Base-by-base conservation (phyloP, 1,140 invertebrate species). In the Odontomachus brunneus region DNA sequence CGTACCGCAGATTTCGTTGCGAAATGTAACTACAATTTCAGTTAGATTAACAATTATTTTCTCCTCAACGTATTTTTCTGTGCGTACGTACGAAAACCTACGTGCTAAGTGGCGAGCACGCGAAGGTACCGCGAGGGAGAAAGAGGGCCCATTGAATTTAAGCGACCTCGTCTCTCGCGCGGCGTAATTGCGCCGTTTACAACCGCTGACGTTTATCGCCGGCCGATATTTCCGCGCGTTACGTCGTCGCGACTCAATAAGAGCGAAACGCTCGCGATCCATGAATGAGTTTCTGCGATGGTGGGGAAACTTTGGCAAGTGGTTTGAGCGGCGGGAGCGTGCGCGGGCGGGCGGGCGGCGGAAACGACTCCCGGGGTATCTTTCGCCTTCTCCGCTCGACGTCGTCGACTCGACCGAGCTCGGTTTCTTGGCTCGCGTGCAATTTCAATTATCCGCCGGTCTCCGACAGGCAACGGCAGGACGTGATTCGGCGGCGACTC, bases 271-370 rank as follows among this genome's bases (percentile, higher is more conserved):
- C 24, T 22, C 59, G 29, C 75, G 57, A 86, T 85, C 74, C 86
- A 90, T 90, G 89, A 91, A 91, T 91, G 90, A 91, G 83, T 90
- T 85, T 89, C 48, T 78, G 71, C 72, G 62, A 82, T 74, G 84
- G 88, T 89, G 86, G 84, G 83, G 72, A 80, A 44, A 89, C 51
- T 89, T 91, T 91, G 90, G 90, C 90, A 90, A 87, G 62, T 82
- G 82, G 69, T 69, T 84, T 74, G 49, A 71, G 65, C 49, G 73
- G 26, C 51, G 48, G 0, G 29, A 15, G 33, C 48, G 3, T 49
- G n/a, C 38, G 33, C 44, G 33, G 2, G 29, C 29, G 29, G 2
- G 29, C 29, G 33, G 53, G 29, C 53, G 65, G 38, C 59, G 29
- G 67, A 80, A 73, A 71, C 49, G 86, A 71, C 53, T 82, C 82